phyloP scores from a whole-genome alignment of 92 coral and sea anemone genomes.

The Epizoanthus scotinus region DNA sequence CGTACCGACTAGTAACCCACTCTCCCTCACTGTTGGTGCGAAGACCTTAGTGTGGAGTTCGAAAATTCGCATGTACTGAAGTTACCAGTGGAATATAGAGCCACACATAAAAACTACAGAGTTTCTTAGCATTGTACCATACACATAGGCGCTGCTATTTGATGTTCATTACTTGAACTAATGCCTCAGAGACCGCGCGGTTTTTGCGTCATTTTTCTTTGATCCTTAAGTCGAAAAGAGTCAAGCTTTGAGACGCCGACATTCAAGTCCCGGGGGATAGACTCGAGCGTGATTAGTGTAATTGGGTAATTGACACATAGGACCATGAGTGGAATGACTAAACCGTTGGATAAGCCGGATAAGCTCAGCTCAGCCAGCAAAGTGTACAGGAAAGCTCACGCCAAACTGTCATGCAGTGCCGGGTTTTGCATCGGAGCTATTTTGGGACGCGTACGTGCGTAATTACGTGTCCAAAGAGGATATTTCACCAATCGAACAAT shows the following conservation, averaged over 20 bases:
- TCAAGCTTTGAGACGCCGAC: constrained; percentile 78
- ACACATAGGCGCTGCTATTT: neutral
- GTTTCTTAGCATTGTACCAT: neutral
- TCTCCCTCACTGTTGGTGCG: neutral
- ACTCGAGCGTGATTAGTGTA: neutral
- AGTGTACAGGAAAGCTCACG: constrained; percentile 3
- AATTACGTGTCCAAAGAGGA: neutral
- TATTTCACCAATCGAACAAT: constrained; percentile 10
- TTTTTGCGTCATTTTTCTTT: constrained; percentile 60
- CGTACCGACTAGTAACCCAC: constrained; percentile 13
- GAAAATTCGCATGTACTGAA: neutral
- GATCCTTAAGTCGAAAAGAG: constrained; percentile 67
- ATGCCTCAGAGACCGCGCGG: constrained; percentile 55
- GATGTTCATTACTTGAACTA: constrained; percentile 22
- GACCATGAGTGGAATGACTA: neutral
- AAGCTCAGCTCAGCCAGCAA: neutral
- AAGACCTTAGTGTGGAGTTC: neutral
- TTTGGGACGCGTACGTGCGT: neutral
- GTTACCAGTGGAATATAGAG: too few species aligned
- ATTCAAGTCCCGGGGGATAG: constrained; percentile 49
- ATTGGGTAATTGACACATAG: constrained; percentile 22
- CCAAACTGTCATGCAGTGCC: neutral
- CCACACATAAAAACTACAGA: neutral
- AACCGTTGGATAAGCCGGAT: neutral
- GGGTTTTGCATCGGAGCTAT: neutral